Evolutionary conservation across 2,888 invertebrate species (phyloP), one percentile per base, ranked within the genome.

Genomic region (Ennomos fuscantarius): DNA sequence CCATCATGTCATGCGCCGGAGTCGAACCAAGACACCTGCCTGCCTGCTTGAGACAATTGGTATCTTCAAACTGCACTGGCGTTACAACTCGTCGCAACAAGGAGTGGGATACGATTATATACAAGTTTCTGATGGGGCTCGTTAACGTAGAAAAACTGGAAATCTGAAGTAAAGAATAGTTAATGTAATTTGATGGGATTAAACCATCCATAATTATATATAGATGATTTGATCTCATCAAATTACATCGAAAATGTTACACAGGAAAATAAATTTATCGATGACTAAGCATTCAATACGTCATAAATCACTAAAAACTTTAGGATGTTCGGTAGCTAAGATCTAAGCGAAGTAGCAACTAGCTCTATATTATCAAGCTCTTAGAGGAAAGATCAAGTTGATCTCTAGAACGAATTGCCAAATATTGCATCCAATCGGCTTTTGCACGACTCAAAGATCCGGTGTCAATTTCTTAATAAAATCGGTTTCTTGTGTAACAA

Each of bases 391-490:
- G 24, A 10, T 24, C 3, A 12, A 10, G 2, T 44, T 1, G 48
- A 48, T 44, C 43, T 34, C 43, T 39, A 47, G 39, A 50, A 55
- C 41, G 33, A 59, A 56, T 55, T 15, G 13, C 32, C 44, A 55
- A 57, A 34, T 69, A 64, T 71, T 69, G 66, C 68, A 72, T 68
- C 65, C 54, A 66, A 65, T 75, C 62, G 45, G 75, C n/a, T 72
- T 73, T 72, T 59, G 70, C 72, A 72, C 74, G 74, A 72, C 58
- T 72, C 53, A 56, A 69, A 65, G 62, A 62, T 56, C 47, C 32
- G 12, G 24, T 24, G 5, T 24, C 24, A 24, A 24, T 24, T 24
- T 39, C 51, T 9, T 13, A 52, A 44, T 52, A 43, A 43, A 51
- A 44, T 36, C 24, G 34, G 34, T 9, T 13, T 40, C 34, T 49